Conservation (phyloP, 2,888 invertebrate species). For the Neoitamus cyanurus region DNA sequence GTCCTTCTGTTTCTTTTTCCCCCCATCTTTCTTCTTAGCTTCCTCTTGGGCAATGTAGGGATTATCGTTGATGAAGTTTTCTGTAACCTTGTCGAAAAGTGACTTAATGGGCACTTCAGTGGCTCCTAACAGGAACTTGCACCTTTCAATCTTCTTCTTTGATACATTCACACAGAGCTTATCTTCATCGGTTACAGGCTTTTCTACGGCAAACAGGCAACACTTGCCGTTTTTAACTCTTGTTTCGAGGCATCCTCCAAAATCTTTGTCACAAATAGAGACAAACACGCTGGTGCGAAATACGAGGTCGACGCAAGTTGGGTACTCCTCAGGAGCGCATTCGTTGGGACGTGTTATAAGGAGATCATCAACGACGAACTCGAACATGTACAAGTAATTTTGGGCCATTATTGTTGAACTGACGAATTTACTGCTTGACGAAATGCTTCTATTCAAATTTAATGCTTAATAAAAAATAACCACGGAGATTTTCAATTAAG, state of each 20-base stretch:
- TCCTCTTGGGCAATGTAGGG: conserved; percentile 39
- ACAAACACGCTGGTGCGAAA: conserved; percentile 63
- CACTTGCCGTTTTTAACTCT: conserved; percentile 60
- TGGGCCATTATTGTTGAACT: conserved; percentile 55
- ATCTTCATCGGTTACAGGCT: conserved; percentile 60
- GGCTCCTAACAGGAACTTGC: conserved; percentile 63
- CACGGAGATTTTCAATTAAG: neutral
- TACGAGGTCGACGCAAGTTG: conserved; percentile 63
- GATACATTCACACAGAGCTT: conserved; percentile 60
- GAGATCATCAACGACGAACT: conserved; percentile 64
- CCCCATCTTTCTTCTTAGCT: neutral
- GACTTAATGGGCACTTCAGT: conserved; percentile 60
- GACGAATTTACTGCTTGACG: neutral
- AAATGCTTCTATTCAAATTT: neutral
- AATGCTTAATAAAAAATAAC: conserved; percentile 1
- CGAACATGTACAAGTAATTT: conserved; percentile 64
- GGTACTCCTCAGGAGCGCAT: conserved; percentile 66
- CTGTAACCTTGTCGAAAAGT: conserved; percentile 62
- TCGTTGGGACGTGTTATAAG: conserved; percentile 62
- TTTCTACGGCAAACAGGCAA: conserved; percentile 61
- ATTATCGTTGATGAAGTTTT: conserved; percentile 60
- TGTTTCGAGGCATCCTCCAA: conserved; percentile 53
- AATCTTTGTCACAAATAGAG: conserved; percentile 62
- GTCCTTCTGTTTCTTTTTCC: too few relatives aligned
- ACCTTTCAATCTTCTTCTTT: conserved; percentile 63